phyloP scores from a whole-genome alignment of 2,888 invertebrate genomes.

The Synergus gifuensis region DNA sequence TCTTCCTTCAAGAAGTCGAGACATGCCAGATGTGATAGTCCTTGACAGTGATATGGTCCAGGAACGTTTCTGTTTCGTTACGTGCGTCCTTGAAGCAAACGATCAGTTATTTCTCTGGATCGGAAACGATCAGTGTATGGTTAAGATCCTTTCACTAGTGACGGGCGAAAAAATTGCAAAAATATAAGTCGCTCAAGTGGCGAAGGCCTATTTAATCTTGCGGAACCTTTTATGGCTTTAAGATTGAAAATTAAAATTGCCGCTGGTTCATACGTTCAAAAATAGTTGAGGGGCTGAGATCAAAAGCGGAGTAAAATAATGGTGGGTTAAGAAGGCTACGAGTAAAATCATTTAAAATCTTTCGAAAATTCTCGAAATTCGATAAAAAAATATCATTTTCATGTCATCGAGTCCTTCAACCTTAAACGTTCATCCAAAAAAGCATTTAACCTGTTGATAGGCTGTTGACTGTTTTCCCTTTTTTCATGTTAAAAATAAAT shows the following conservation, averaged over 20 bases:
- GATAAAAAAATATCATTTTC: too few species aligned
- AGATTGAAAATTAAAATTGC: neutral
- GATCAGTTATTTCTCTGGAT: neutral
- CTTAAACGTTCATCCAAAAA: too few species aligned
- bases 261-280: neutral
- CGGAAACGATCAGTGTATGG: neutral
- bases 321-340: too few species aligned
- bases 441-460: neutral
- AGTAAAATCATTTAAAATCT: too few species aligned
- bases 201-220: neutral
- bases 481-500: conserved; percentile 12
- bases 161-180: neutral
- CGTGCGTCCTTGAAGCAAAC: conserved; percentile 28
- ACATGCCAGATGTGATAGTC: conserved; percentile 32
- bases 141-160: conserved; percentile 14
- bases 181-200: neutral
- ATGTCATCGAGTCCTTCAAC: too few species aligned
- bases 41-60: conserved; percentile 36
- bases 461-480: neutral
- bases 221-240: neutral
- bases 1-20: neutral
- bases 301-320: too few species aligned
- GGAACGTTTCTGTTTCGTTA: conserved; percentile 20
- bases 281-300: too few species aligned
- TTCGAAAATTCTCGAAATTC: too few species aligned